Conservation (phyloP, 2,113 vertebrate species). For the Silurus asotus region DNA sequence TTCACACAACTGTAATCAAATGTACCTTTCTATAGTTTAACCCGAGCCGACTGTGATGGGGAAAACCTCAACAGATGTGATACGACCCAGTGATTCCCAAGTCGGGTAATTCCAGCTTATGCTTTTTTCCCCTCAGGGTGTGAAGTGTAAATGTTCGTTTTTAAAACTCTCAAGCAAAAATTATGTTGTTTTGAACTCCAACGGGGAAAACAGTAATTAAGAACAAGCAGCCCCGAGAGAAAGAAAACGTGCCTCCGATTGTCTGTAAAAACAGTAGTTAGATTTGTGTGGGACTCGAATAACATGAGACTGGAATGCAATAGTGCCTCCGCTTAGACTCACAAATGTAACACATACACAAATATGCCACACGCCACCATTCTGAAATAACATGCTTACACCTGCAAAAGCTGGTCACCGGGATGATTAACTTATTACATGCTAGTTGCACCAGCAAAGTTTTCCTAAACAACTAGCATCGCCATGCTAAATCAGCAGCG, state of each 20-base stretch:
- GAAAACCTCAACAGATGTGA: neutral
- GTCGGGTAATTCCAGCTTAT: neutral
- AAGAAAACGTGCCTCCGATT: slow-evolving; percentile 42
- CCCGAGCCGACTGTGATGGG: neutral
- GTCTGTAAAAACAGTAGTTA: slow-evolving; percentile 48
- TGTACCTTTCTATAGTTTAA: neutral
- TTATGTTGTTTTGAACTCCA: slow-evolving; percentile 57
- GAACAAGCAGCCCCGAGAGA: slow-evolving; percentile 51
- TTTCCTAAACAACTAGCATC: neutral
- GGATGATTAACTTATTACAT: neutral
- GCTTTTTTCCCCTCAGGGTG: neutral
- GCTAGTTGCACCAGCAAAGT: neutral
- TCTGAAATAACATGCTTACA: neutral
- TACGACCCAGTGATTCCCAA: neutral
- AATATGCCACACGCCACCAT: neutral
- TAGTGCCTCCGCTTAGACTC: neutral
- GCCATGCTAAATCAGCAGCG: slow-evolving; percentile 15
- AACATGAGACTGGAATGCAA: slow-evolving; percentile 41
- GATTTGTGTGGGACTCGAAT: slow-evolving; percentile 38
- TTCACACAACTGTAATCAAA: neutral
- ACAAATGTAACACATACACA: neutral
- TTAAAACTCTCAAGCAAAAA: slow-evolving; percentile 46
- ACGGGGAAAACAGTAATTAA: slow-evolving; percentile 70
- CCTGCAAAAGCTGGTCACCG: neutral
- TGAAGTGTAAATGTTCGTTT: slow-evolving; percentile 19